These are phyloP conservation scores for Diabrotica virgifera DNA, from an alignment of 1,140 invertebrate species.

Conservation along the genomic window DNA sequence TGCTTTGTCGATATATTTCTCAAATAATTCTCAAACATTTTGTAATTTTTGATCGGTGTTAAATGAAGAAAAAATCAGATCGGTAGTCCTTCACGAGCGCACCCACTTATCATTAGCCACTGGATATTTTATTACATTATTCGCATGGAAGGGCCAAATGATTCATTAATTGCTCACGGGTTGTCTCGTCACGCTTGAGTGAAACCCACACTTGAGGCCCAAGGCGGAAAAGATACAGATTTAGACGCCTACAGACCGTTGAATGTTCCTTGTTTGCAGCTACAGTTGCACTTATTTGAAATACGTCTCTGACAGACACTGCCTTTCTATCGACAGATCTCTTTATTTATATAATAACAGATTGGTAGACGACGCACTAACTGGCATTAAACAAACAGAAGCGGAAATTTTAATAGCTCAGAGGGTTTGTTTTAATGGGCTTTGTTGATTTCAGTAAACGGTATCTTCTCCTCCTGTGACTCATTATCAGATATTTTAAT, in stretches of 20 bases:
- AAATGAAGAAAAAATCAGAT: too few relatives aligned
- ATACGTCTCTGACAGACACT: neutral
- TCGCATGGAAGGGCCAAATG: neutral
- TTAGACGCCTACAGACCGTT: neutral
- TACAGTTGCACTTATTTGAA: neutral
- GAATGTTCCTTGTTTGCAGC: neutral
- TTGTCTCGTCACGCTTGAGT: neutral
- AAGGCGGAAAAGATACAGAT: neutral
- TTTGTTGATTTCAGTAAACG: neutral
- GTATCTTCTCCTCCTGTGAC: too few relatives aligned
- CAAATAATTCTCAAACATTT: too few relatives aligned
- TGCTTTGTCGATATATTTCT: too few relatives aligned
- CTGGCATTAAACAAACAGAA: neutral
- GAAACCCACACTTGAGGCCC: neutral
- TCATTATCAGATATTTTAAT: too few relatives aligned
- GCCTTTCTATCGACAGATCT: too few relatives aligned
- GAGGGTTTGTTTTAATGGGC: neutral
- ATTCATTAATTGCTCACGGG: neutral
- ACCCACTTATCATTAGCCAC: neutral
- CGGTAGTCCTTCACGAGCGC: too few relatives aligned
- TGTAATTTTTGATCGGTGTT: too few relatives aligned
- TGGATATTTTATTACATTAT: constrained; percentile 3
- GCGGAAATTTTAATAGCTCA: neutral
- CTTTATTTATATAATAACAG: neutral
- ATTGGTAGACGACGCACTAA: neutral